Evolutionary conservation across 2,888 invertebrate genomes (phyloP).

Genomic region (Philonicus albiceps): DNA sequence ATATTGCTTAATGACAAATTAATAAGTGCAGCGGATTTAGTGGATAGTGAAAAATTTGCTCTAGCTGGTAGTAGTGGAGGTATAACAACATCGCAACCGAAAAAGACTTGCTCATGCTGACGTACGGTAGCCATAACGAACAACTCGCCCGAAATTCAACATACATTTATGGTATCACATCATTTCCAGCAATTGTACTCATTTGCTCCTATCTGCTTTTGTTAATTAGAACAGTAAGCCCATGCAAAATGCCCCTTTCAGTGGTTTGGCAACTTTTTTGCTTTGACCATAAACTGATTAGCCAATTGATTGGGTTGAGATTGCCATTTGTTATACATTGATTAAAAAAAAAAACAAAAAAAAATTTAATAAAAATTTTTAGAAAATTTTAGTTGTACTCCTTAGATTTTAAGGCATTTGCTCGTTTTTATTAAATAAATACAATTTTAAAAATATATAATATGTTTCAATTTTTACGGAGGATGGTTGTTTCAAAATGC

Average conservation of each 20-base stretch:
- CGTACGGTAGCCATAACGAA: slow-evolving; percentile 6
- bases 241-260: not conserved
- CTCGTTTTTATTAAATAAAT: slow-evolving; percentile 37
- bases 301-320: not conserved
- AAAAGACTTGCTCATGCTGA: slow-evolving; percentile 51
- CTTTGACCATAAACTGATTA: slow-evolving; percentile 1
- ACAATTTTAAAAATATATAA: not conserved
- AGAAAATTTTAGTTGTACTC: slow-evolving; percentile 28
- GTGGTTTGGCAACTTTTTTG: not conserved
- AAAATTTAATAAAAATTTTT: slow-evolving; percentile 4
- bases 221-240: slow-evolving; percentile 9
- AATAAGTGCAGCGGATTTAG: slow-evolving; percentile 73
- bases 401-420: slow-evolving; percentile 4
- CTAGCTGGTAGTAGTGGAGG: slow-evolving; percentile 66
- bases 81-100: slow-evolving; percentile 15
- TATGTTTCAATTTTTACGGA: not conserved
- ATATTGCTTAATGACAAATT: slow-evolving; percentile 81
- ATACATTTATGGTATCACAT: not conserved
- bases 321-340: slow-evolving; percentile 27
- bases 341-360: no score
- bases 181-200: slow-evolving; percentile 3
- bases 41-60: slow-evolving; percentile 75
- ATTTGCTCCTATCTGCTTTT: slow-evolving; percentile 2
- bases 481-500: no score
- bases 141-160: not conserved